Evolutionary conservation across 23 tunicate genomes (phyloP).

Genomic region (Pegea sp.): DNA sequence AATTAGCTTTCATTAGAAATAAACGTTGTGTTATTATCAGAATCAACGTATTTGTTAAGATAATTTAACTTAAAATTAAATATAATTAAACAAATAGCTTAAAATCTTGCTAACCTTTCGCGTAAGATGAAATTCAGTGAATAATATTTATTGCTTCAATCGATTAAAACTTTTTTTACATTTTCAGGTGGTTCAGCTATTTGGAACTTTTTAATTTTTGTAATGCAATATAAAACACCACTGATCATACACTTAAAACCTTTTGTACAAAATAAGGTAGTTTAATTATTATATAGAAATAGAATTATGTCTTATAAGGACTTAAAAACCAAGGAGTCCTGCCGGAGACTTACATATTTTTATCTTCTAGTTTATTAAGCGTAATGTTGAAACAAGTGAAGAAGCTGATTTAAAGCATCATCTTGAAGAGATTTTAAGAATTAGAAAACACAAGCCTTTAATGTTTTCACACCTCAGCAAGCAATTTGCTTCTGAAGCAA

Average conservation of each 20-base stretch:
- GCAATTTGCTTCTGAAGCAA: background rate
- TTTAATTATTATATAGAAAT: no score
- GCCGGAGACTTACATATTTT: background rate
- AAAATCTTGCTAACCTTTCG: no score
- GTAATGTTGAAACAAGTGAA: background rate
- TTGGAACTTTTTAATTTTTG: conserved; percentile 23
- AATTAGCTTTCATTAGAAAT: conserved; percentile 28
- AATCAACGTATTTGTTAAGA: conserved; percentile 13
- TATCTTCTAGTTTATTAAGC: background rate
- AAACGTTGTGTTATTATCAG: conserved; percentile 22
- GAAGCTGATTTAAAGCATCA: background rate
- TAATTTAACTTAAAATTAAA: no score
- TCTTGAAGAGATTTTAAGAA: background rate
- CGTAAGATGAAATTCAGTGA: no score
- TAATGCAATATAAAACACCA: conserved; percentile 50
- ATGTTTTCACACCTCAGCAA: background rate
- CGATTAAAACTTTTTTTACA: background rate
- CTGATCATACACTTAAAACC: conserved; percentile 29
- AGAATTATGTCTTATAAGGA: no score
- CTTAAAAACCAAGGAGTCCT: no score
- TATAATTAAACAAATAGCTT: no score
- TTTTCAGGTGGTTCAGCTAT: conserved; percentile 19
- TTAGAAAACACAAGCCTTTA: background rate
- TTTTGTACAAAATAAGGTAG: conserved; percentile 35
- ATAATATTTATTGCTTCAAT: background rate